A percentile compares a stretch with the other conserved stretches of the same genome.
Evolutionary conservation across 1,140 invertebrate species (phyloP).

Genomic region (Drosophila nigrodunni): DNA sequence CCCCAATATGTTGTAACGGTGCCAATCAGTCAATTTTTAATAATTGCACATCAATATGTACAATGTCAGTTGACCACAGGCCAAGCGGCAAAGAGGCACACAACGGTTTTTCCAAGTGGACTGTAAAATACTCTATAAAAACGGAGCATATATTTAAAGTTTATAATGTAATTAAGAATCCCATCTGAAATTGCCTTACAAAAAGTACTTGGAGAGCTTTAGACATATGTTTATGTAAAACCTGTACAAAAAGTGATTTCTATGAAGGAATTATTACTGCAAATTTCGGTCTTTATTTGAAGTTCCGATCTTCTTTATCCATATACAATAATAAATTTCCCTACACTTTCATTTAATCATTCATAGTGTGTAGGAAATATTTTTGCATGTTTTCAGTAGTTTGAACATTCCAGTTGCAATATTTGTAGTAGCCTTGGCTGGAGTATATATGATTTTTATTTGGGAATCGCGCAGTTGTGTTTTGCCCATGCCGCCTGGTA

Average conservation of each 20-base stretch:
- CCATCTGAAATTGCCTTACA: too few species aligned
- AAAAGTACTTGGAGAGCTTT: too few species aligned
- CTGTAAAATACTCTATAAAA: slow-evolving; percentile 20
- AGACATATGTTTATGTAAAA: too few species aligned
- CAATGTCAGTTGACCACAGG: slow-evolving; percentile 52
- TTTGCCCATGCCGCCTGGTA: slow-evolving; percentile 56
- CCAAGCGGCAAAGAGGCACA: slow-evolving; percentile 23
- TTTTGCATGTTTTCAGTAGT: background rate
- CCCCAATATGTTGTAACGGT: slow-evolving; percentile 32
- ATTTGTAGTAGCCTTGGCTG: slow-evolving; percentile 33
- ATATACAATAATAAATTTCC: too few species aligned
- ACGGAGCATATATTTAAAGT: background rate
- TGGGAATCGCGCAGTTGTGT: slow-evolving; percentile 65
- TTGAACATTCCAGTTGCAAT: background rate
- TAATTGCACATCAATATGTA: slow-evolving; percentile 53
- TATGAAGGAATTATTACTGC: too few species aligned
- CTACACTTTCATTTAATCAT: too few species aligned
- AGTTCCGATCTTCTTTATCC: too few species aligned
- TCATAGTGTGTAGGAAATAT: background rate
- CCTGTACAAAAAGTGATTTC: too few species aligned
- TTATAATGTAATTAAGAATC: too few species aligned
- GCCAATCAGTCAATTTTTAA: slow-evolving; percentile 59
- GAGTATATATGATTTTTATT: slow-evolving; percentile 71
- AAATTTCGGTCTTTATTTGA: too few species aligned
- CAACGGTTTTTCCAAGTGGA: background rate